Evolutionary conservation across 2,888 invertebrate genomes (phyloP).

Genomic region (Platycnemis pennipes): DNA sequence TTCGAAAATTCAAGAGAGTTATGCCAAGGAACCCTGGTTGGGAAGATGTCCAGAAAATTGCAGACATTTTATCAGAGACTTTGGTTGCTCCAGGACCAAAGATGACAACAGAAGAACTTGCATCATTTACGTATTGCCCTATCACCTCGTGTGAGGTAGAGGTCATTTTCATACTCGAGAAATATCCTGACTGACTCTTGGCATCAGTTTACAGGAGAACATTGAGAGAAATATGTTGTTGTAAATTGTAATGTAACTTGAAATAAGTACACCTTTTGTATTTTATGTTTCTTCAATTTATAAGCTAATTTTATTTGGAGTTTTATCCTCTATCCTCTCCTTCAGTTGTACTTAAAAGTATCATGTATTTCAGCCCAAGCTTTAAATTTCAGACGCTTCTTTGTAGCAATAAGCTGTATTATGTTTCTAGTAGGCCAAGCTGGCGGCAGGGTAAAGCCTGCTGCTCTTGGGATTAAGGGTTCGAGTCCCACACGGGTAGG

Average conservation of each 20-base stretch:
- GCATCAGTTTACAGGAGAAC: too few species aligned
- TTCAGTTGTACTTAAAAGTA: neutral
- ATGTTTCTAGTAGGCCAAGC: neutral
- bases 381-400: neutral
- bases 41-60: neutral
- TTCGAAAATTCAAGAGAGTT: neutral
- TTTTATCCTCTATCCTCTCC: neutral
- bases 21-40: neutral
- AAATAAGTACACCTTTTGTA: too few species aligned
- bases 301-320: neutral
- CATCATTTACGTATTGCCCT: neutral
- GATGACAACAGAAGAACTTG: neutral
- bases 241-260: too few species aligned
- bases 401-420: too few species aligned
- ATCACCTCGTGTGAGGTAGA: too few species aligned
- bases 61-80: neutral
- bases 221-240: too few species aligned
- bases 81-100: neutral
- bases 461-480: too few species aligned
- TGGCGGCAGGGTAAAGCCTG: neutral
- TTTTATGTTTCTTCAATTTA: too few species aligned
- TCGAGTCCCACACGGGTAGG: too few species aligned
- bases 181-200: too few species aligned
- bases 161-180: too few species aligned
- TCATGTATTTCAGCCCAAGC: too few species aligned